phyloP scores from a whole-genome alignment of 2,888 invertebrate genomes.

The Meliscaeva auricollis region DNA sequence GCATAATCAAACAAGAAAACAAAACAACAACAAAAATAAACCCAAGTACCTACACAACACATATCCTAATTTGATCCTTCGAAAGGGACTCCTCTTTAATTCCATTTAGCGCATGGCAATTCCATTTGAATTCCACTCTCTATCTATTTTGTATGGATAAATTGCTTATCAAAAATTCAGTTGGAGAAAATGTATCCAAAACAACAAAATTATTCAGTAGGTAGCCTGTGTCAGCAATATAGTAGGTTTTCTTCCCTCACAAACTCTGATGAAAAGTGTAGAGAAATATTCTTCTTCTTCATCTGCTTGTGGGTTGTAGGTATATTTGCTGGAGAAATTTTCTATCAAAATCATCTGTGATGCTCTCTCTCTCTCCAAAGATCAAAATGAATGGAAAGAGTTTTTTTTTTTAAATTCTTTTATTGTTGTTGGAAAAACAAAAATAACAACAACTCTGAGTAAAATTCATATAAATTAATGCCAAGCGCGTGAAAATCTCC shows the following conservation, averaged over 20 bases:
- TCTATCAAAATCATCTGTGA: conserved; percentile 22
- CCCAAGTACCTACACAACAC: conserved; percentile 41
- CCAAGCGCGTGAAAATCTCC: conserved; percentile 71
- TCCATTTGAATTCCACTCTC: conserved; percentile 19
- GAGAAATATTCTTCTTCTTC: conserved; percentile 7
- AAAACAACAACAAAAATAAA: background rate
- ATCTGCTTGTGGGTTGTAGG: background rate
- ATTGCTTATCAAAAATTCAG: conserved; percentile 7
- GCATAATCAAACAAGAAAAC: conserved; percentile 14
- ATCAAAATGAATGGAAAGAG: conserved; percentile 36
- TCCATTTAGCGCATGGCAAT: conserved; percentile 52
- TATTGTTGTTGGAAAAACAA: background rate
- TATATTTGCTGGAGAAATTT: conserved; percentile 17
- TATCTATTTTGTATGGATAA: conserved; percentile 4
- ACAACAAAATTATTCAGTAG: background rate
- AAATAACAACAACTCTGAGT: conserved; percentile 20
- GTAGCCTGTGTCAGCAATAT: background rate
- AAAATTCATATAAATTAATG: conserved; percentile 35
- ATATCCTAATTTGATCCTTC: conserved; percentile 64
- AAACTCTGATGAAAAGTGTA: conserved; percentile 31
- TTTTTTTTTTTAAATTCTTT: background rate
- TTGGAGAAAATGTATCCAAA: conserved; percentile 3
- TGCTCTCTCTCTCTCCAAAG: background rate
- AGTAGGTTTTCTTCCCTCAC: background rate
- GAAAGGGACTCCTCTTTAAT: conserved; percentile 14